Base-by-base conservation (phyloP, 1,140 invertebrate species). In the Planococcus citri region DNA sequence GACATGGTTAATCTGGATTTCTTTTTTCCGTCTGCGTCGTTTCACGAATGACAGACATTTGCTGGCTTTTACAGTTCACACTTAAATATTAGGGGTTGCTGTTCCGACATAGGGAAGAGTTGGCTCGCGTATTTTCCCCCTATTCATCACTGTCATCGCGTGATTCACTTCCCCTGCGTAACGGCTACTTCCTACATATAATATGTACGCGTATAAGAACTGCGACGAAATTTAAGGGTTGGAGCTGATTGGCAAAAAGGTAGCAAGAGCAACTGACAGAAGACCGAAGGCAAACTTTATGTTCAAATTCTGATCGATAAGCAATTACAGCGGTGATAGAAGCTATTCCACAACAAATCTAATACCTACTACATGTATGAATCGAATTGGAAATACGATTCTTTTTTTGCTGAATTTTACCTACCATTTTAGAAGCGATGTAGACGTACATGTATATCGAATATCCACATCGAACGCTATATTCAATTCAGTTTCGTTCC, bases 121-220 rank as follows among this genome's bases (percentile, higher is more conserved):
- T 64, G 17, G 60, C 20, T 25, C 25, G n/a, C n/a, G 60, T 64
- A 25, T 64, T 64, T 64, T 64, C 60, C 60, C 60, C 60, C 60
- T 64, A 64, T 64, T 64, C 60, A 64, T 64, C 60, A 64, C 21
- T 64, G 60, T 64, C 60, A 64, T 64, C 60, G 60, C 60, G 60
- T 64, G 60, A 64, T 64, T 64, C 60, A 64, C 60, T 24, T 64
- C 60, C 60, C 60, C 60, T 64, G 22, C 60, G 20, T 25, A 64
- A 64, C 60, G 60, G 60, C 60, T 64, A 64, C 60, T 64, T 25
- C 22, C 60, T 64, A 64, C 20, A 24, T 24, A 25, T 24, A 24
- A 64, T 58, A 6, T 33, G 12, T n/a, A n/a, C 41, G 41, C 41
- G 41, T 9, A 51, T 25, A 64, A 64, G 60, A 64, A 64, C 60